phyloP scores from a whole-genome alignment of 2,113 vertebrate species.

The Pithys albifrons region DNA sequence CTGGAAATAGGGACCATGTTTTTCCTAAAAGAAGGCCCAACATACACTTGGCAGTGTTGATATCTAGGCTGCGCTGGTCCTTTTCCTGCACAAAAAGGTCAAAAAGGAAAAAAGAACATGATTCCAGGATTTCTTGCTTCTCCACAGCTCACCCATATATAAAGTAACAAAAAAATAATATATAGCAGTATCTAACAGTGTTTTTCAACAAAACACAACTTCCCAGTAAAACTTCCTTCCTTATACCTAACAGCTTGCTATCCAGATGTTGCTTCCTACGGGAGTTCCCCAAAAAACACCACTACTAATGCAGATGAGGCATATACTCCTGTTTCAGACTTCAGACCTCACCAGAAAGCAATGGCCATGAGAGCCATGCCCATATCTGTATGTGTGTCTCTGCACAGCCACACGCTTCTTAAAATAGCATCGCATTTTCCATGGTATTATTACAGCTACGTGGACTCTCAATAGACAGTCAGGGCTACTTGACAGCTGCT shows the following conservation, averaged over 20 bases:
- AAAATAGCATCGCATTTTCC: accelerated
- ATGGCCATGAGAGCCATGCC: background rate
- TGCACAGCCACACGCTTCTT: background rate
- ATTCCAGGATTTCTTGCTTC: constrained; percentile 13
- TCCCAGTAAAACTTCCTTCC: background rate
- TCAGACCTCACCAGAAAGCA: background rate
- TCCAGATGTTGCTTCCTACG: background rate
- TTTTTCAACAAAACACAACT: background rate
- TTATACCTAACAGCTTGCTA: background rate
- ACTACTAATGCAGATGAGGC: accelerated
- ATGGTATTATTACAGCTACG: accelerated
- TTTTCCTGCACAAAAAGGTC: constrained; percentile 86
- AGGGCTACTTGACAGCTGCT: background rate
- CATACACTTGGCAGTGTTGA: constrained; percentile 99
- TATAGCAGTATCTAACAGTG: background rate
- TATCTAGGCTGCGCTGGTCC: constrained; percentile 98
- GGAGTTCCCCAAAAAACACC: background rate
- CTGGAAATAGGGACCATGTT: constrained; percentile 97
- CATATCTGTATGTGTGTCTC: accelerated
- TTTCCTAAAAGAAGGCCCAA: constrained; percentile 97
- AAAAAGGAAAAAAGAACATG: background rate
- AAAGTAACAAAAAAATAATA: background rate
- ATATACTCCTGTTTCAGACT: background rate
- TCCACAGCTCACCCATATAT: background rate
- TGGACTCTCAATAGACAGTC: background rate